These are phyloP conservation scores for Sapayoa aenigma DNA, from an alignment of 2,113 vertebrate genomes.

Conservation along the genomic window DNA sequence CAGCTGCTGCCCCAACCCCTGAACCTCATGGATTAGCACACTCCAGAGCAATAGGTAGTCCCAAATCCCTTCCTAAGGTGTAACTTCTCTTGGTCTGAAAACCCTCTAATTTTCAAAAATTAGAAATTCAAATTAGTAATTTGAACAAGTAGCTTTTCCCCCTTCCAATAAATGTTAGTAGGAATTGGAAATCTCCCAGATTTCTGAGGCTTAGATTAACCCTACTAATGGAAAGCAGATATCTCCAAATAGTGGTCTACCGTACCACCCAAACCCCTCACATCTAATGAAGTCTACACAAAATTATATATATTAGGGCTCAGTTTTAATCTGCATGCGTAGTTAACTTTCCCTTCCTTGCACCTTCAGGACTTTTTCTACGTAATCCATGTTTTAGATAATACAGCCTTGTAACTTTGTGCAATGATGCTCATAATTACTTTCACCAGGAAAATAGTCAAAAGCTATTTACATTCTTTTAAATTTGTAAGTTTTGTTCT, in stretches of 20 bases:
- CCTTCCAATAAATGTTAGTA: neutral
- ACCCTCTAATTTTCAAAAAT: accelerated
- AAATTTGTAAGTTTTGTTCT: conserved; percentile 66
- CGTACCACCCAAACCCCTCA: neutral
- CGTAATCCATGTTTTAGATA: conserved; percentile 11
- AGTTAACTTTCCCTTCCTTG: neutral
- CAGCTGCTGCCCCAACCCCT: neutral
- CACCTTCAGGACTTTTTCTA: conserved; percentile 21
- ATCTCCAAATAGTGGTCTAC: neutral
- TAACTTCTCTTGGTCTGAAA: neutral
- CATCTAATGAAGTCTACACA: neutral
- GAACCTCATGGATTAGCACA: neutral
- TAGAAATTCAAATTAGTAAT: neutral
- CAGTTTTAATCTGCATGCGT: neutral
- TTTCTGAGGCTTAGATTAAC: neutral
- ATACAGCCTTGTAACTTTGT: conserved; percentile 49
- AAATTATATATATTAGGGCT: neutral
- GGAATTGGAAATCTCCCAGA: neutral
- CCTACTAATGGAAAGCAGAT: neutral
- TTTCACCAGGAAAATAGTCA: conserved; percentile 69
- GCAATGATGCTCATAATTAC: conserved; percentile 67
- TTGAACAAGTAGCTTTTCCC: neutral
- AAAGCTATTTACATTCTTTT: conserved; percentile 57
- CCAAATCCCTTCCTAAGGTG: neutral
- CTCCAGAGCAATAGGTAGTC: neutral